Evolutionary conservation across 2,797 vertebrate species (phyloP).

Genomic region (Centropyge bicolor): DNA sequence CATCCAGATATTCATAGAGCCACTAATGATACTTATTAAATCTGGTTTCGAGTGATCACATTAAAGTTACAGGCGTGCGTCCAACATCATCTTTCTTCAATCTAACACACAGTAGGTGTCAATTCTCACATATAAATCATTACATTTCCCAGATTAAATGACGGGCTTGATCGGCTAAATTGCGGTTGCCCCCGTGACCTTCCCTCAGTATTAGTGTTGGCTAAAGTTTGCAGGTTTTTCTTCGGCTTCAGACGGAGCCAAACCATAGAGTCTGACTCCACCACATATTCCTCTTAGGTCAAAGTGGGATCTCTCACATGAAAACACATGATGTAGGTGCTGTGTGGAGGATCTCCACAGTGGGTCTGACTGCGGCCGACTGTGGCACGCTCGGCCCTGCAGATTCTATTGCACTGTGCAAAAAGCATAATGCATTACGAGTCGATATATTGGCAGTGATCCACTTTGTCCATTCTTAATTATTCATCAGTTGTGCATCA

Average conservation of each 20-base stretch:
- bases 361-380: constrained; percentile 13
- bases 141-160: constrained; percentile 57
- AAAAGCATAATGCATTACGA: constrained; percentile 48
- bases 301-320: constrained; percentile 53
- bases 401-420: constrained; percentile 33
- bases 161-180: constrained; percentile 54
- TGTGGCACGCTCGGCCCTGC: constrained; percentile 29
- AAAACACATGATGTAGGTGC: constrained; percentile 58
- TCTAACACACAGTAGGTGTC: constrained; percentile 50
- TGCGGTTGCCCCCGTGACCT: constrained; percentile 57
- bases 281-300: constrained; percentile 59
- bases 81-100: constrained; percentile 45
- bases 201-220: constrained; percentile 59
- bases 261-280: constrained; percentile 64
- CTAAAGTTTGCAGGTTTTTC: constrained; percentile 52
- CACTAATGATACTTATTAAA: constrained; percentile 67
- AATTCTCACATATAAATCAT: constrained; percentile 47
- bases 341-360: constrained; percentile 19
- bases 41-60: constrained; percentile 52
- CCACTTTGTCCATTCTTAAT: constrained; percentile 63
- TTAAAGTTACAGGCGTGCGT: constrained; percentile 34
- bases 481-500: constrained; percentile 58
- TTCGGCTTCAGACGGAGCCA: constrained; percentile 40
- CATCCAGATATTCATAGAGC: constrained; percentile 51
- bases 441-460: constrained; percentile 63